Evolutionary conservation across 2,797 vertebrate species (phyloP).

Genomic region (Peromyscus nudipes): DNA sequence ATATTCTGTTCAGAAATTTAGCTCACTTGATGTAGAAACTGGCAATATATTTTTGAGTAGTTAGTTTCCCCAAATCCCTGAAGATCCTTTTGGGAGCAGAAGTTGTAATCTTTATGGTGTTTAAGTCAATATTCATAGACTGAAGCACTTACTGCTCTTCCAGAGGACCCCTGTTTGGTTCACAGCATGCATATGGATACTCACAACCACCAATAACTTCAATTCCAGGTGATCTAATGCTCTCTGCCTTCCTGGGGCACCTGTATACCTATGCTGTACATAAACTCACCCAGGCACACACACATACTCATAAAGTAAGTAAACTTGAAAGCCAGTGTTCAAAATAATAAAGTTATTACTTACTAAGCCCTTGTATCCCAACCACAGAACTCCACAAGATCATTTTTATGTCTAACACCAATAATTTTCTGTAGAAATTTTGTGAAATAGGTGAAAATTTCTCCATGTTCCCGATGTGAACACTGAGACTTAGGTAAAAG

Average conservation of each 20-base stretch:
- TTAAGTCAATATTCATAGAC: background rate
- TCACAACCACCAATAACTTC: background rate
- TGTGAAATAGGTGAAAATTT: background rate
- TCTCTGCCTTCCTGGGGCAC: background rate
- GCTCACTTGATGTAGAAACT: slow-evolving; percentile 41
- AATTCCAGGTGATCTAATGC: background rate
- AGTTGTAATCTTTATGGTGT: background rate
- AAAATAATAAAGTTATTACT: background rate
- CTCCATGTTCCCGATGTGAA: background rate
- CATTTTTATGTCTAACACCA: background rate
- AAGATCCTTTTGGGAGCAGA: slow-evolving; percentile 41
- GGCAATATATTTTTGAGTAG: slow-evolving; percentile 53
- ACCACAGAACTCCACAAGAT: background rate
- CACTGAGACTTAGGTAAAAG: background rate
- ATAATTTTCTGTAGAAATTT: background rate
- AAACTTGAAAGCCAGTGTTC: background rate
- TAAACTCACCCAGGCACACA: background rate
- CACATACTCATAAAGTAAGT: background rate
- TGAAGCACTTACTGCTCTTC: background rate
- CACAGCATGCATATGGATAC: background rate
- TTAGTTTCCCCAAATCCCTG: slow-evolving; percentile 10
- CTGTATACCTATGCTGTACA: background rate
- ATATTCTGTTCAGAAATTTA: slow-evolving; percentile 49
- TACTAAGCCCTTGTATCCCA: background rate
- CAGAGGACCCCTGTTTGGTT: background rate